Conservation (phyloP, 2,797 vertebrate genomes). For the Limnodromus scolopaceus region DNA sequence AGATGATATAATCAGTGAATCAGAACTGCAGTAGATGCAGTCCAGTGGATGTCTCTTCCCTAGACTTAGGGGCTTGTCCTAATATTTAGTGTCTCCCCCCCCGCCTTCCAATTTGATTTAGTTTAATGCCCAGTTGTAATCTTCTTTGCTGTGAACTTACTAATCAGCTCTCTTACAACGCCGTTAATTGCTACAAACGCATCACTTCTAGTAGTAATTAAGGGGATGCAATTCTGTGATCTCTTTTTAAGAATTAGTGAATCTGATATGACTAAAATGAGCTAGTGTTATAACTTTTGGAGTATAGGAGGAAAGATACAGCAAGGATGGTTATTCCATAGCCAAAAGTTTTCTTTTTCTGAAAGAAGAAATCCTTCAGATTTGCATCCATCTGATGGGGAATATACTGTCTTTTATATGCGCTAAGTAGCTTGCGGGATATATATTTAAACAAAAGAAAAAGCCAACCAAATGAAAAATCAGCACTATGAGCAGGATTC, state of each 20-base stretch:
- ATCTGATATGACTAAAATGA: neutral
- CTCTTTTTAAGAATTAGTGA: neutral
- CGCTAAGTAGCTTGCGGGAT: neutral
- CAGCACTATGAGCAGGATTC: neutral
- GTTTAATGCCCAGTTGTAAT: neutral
- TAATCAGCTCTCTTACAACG: neutral
- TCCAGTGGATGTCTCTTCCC: neutral
- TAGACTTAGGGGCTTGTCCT: neutral
- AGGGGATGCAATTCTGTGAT: neutral
- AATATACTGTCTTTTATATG: neutral
- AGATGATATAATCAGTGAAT: neutral
- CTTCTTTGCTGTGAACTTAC: neutral
- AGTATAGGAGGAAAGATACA: neutral
- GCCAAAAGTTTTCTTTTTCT: neutral
- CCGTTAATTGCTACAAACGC: neutral
- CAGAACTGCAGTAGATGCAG: neutral
- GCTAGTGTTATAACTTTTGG: neutral
- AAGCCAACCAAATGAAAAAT: neutral
- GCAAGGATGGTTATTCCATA: neutral
- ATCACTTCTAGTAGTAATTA: neutral
- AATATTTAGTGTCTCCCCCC: neutral
- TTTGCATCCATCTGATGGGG: neutral
- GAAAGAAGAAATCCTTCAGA: neutral
- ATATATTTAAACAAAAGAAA: neutral
- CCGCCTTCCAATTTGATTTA: neutral